Percentiles rank a stretch among this genome's conserved stretches.
phyloP scores from a whole-genome alignment of 2,888 invertebrate species.

The Lamellibrachia columna region DNA sequence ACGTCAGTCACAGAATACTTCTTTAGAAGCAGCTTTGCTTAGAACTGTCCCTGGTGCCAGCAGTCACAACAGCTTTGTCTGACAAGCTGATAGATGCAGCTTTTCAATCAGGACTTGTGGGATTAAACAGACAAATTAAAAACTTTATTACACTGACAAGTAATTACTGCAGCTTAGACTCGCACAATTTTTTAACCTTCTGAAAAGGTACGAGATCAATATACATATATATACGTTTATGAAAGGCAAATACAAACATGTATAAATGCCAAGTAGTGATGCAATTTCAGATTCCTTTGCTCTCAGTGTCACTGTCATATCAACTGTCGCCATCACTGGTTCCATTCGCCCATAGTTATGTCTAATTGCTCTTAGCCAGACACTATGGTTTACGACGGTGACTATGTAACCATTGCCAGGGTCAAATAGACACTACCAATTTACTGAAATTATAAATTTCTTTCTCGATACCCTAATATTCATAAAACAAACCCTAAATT shows the following conservation, averaged over 20 bases:
- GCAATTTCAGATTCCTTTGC: not conserved
- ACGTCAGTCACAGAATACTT: not conserved
- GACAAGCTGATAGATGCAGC: not conserved
- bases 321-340: not conserved
- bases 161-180: not conserved
- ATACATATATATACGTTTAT: not conserved
- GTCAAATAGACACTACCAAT: no score
- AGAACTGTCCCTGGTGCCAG: not conserved
- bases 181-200: not conserved
- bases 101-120: not conserved
- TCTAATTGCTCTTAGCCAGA: not conserved
- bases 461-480: no score
- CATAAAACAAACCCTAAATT: no score
- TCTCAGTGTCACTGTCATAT: not conserved
- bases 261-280: not conserved
- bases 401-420: no score
- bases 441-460: no score
- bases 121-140: not conserved
- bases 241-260: not conserved
- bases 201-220: not conserved
- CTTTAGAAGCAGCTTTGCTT: not conserved
- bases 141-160: not conserved
- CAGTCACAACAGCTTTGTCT: not conserved
- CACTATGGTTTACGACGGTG: no score
- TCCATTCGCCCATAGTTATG: not conserved